Percentiles rank a stretch among this genome's conserved stretches.
Conservation (phyloP, 2,888 invertebrate species). For the Macrophya annulata region DNA sequence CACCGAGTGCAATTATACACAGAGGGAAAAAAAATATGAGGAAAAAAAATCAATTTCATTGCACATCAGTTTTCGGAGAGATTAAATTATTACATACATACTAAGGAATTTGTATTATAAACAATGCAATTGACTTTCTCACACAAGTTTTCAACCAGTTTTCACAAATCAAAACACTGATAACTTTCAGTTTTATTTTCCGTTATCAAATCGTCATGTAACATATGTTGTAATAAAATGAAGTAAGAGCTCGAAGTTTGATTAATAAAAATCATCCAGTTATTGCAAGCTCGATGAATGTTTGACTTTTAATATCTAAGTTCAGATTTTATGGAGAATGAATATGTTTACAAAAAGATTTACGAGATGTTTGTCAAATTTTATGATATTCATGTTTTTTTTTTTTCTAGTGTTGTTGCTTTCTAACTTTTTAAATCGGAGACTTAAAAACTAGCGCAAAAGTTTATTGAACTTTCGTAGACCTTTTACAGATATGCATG, state of each 20-base stretch:
- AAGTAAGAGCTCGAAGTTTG: background rate
- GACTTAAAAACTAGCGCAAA: background rate
- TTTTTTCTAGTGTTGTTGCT: no score
- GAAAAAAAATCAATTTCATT: background rate
- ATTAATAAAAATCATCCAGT: background rate
- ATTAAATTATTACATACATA: background rate
- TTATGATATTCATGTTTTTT: background rate
- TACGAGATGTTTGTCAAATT: background rate
- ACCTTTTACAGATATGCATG: background rate
- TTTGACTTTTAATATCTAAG: slow-evolving; percentile 10
- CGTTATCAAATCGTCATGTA: background rate
- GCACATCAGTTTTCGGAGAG: background rate
- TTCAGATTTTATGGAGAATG: background rate
- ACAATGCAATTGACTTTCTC: background rate
- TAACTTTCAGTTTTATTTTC: background rate
- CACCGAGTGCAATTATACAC: background rate
- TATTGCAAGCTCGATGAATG: background rate
- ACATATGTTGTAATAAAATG: background rate
- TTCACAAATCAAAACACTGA: background rate
- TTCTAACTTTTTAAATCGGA: background rate
- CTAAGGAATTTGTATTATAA: background rate
- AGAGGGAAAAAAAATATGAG: background rate
- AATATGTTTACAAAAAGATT: background rate
- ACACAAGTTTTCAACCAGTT: background rate
- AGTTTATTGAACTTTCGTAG: slow-evolving; percentile 7